Evolutionary conservation across 2,888 invertebrate species (phyloP).

Genomic region (Cephus nigrinus): DNA sequence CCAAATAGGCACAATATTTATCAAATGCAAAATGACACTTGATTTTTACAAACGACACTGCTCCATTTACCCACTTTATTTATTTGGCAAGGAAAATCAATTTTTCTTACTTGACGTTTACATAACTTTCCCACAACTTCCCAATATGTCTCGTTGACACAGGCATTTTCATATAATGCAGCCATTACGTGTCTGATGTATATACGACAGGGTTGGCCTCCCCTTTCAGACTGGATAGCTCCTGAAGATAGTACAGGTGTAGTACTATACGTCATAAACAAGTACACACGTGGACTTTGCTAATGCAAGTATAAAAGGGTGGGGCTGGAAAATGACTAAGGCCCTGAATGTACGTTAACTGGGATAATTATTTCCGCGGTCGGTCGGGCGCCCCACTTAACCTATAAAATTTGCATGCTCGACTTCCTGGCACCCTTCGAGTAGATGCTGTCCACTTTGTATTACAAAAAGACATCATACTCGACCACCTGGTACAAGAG

Average conservation of each 20-base stretch:
- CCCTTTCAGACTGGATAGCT: not conserved
- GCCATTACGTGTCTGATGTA: not conserved
- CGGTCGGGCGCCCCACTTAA: conserved; percentile 48
- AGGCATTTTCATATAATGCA: not conserved
- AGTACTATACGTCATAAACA: not conserved
- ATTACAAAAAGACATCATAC: conserved; percentile 7
- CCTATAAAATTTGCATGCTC: conserved; percentile 55
- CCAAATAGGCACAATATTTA: not conserved
- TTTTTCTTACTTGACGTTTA: not conserved
- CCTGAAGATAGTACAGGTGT: conserved; percentile 5
- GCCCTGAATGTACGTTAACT: conserved; percentile 46
- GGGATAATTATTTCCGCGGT: conserved; percentile 54
- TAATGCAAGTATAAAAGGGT: conserved; percentile 2
- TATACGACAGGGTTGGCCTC: not conserved
- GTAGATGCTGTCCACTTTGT: conserved; percentile 20
- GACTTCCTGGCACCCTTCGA: conserved; percentile 24
- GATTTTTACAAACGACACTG: not conserved
- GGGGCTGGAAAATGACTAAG: conserved; percentile 34
- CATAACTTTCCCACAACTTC: not conserved
- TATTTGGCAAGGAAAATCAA: not conserved
- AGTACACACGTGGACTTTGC: not conserved
- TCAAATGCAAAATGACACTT: not conserved
- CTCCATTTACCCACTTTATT: not conserved
- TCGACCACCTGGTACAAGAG: not conserved
- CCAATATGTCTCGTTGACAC: not conserved